Conservation (phyloP, 2,113 vertebrate species). For the Oryzias curvinotus region DNA sequence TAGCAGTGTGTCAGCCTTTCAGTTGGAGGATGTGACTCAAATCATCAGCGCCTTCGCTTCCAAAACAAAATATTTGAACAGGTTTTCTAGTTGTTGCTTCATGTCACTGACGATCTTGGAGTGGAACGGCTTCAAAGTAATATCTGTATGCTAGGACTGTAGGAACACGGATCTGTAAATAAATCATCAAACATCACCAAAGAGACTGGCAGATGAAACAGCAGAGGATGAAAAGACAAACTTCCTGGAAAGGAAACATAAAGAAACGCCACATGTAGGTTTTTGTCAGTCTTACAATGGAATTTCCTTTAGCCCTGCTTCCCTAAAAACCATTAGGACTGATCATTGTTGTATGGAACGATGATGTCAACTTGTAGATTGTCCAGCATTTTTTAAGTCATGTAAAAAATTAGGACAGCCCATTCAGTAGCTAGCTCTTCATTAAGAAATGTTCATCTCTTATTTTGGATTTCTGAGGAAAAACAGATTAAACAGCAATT, state of each 20-base stretch:
- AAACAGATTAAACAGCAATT: too few species aligned
- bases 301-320: too few species aligned
- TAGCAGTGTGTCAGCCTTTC: conserved; percentile 16
- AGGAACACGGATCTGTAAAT: background rate
- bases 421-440: too few species aligned
- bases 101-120: background rate
- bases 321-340: too few species aligned
- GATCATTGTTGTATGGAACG: too few species aligned
- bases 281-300: too few species aligned
- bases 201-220: conserved; percentile 1
- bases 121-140: background rate
- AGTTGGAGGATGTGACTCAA: background rate
- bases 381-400: too few species aligned
- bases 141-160: background rate
- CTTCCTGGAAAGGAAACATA: background rate
- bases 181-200: conserved; percentile 5
- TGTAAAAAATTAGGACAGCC: too few species aligned
- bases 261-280: background rate
- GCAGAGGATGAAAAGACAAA: background rate
- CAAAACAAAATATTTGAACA: conserved; percentile 1
- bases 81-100: background rate
- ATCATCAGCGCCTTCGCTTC: background rate
- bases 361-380: too few species aligned
- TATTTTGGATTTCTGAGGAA: too few species aligned
- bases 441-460: too few species aligned